A percentile compares a stretch with the other conserved stretches of the same genome.
These are phyloP conservation scores for Cheilosia impressa DNA, from an alignment of 2,888 invertebrate species.

Conservation along the genomic window DNA sequence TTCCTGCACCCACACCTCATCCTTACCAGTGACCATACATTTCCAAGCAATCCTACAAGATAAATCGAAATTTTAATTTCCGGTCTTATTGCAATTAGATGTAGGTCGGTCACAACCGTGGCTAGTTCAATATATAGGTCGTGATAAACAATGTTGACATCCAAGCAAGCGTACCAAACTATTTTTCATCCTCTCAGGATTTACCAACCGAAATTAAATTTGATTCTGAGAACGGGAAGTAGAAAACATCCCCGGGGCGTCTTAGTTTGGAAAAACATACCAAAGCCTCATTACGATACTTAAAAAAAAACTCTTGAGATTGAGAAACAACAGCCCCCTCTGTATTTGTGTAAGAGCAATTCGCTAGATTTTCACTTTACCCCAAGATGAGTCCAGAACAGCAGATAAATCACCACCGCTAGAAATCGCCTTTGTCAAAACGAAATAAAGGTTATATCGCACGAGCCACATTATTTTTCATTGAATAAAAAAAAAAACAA, in stretches of 20 bases:
- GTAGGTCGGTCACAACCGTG: conserved; percentile 22
- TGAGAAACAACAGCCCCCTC: conserved; percentile 7
- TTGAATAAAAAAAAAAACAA: conserved; percentile 29
- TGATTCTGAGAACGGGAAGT: neutral
- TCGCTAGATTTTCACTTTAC: conserved; percentile 36
- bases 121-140: neutral
- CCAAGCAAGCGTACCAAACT: too few relatives aligned
- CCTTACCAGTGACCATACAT: neutral
- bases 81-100: conserved; percentile 53
- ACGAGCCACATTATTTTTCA: conserved; percentile 63
- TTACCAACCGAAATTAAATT: neutral
- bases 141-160: too few relatives aligned
- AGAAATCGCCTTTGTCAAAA: conserved; percentile 30
- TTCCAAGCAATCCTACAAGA: conserved; percentile 26
- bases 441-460: conserved; percentile 62
- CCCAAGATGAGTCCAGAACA: conserved; percentile 27
- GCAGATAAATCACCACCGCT: conserved; percentile 58
- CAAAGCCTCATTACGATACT: conserved; percentile 51
- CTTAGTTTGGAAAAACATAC: conserved; percentile 16
- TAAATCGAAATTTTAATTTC: conserved; percentile 69
- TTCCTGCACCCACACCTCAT: neutral
- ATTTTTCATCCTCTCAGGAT: too few relatives aligned
- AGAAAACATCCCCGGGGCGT: conserved; percentile 20
- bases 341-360: conserved; percentile 22
- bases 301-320: conserved; percentile 17